Evolutionary conservation across 1,140 invertebrate species (phyloP), one percentile per base, ranked within the genome.

Genomic region (Lasaia peninsularis): DNA sequence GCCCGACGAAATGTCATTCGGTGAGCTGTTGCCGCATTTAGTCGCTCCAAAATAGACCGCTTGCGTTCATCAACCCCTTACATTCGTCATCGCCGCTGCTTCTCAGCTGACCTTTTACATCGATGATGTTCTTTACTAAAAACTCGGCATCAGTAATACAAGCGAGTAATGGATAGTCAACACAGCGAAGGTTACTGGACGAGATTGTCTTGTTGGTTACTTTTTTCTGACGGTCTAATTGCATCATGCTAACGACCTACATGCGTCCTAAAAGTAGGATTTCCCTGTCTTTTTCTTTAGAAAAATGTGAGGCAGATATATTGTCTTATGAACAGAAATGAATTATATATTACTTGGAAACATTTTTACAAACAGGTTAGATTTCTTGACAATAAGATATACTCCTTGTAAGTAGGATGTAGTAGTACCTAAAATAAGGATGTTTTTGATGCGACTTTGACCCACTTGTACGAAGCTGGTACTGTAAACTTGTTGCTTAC

Each of bases 31-130:
- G 75, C 75, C 76, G 73, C 71, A 77, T 88, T 84, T 86, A 86
- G 81, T 77, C 76, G 80, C 71, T 83, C 81, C 75, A 62, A 88
- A 88, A 88, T 88, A 88, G 85, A 82, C 57, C 62, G 66, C 62
- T 70, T 67, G 80, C 85, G 85, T 88, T 88, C 85, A 80, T 73
- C 83, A 86, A 88, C 85, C 83, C 76, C 79, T 85, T 65, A 72
- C 75, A 81, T 84, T 85, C 83, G 83, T 86, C 83, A 83, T 78
- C 70, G 60, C 69, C 60, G 56, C 62, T 62, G 68, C 49, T 52
- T 40, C 64, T 55, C 59, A 62, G 65, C 71, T 69, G 69, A 71
- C 75, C 68, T 70, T 68, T 74, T 83, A 77, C 82, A 81, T 75
- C 71, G 78, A 62, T 53, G 58, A 44, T 49, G 60, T 56, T 69